Conservation (phyloP, 1,140 invertebrate genomes). For the Zaprionus gabonicus region DNA sequence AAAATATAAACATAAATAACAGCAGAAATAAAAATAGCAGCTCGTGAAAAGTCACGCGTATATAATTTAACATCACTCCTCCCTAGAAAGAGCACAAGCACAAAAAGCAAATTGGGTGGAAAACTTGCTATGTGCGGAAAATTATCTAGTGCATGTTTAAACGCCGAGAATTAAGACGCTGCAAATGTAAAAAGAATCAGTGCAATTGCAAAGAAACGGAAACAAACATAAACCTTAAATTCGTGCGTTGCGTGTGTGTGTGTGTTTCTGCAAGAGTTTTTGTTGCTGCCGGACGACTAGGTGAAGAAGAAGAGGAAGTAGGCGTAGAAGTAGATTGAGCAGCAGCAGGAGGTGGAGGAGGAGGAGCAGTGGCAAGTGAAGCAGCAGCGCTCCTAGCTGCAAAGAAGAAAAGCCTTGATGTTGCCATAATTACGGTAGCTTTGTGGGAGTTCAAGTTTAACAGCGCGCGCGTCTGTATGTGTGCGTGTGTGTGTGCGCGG, state of each 20-base stretch:
- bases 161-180: conserved; percentile 16
- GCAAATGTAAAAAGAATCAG: conserved; percentile 26
- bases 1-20: not conserved
- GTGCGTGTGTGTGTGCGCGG: conserved; percentile 18
- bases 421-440: conserved; percentile 70
- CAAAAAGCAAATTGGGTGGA: conserved; percentile 68
- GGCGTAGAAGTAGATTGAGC: conserved; percentile 18
- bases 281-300: conserved; percentile 45
- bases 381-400: conserved; percentile 47
- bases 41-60: conserved; percentile 23
- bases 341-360: conserved; percentile 29
- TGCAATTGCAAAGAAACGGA: conserved; percentile 20
- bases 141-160: conserved; percentile 41
- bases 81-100: conserved; percentile 48
- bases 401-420: conserved; percentile 50
- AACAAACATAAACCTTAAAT: not conserved
- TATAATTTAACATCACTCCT: conserved; percentile 13
- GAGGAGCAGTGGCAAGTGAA: conserved; percentile 28
- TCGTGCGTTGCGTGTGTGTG: conserved; percentile 8
- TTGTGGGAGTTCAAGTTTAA: conserved; percentile 77
- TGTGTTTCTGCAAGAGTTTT: conserved; percentile 24
- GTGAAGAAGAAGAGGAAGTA: conserved; percentile 22
- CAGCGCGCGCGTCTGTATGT: conserved; percentile 41
- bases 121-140: conserved; percentile 62
- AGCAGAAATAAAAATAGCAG: not conserved